These are phyloP conservation scores for Tipula helvola DNA, from an alignment of 2,888 invertebrate genomes.

Conservation along the genomic window DNA sequence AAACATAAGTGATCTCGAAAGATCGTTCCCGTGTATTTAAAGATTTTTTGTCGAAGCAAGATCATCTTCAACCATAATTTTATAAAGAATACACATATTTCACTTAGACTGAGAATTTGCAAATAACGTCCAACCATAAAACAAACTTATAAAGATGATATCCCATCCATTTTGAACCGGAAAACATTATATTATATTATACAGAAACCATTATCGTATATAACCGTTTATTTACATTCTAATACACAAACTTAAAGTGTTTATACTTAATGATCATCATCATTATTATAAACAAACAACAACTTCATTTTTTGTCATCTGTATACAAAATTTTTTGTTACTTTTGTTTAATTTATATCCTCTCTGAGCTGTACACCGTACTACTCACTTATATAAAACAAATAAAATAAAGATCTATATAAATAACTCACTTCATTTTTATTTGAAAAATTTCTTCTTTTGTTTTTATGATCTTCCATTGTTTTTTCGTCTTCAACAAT, in stretches of 20 bases:
- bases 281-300: not conserved
- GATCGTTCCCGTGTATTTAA: not conserved
- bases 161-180: not conserved
- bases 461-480: not conserved
- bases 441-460: not conserved
- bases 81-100: not conserved
- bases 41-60: not conserved
- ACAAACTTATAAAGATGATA: not conserved
- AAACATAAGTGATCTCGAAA: not conserved
- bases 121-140: not conserved
- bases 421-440: not conserved
- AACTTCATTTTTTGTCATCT: not conserved
- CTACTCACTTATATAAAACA: not conserved
- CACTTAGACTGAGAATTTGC: not conserved
- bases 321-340: not conserved
- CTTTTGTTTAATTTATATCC: not conserved
- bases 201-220: not conserved
- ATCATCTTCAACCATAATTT: not conserved
- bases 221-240: not conserved
- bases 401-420: not conserved
- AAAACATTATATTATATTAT: not conserved
- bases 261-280: not conserved
- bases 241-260: not conserved
- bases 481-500: not conserved
- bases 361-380: not conserved